Evolutionary conservation across 2,888 invertebrate genomes (phyloP), one percentile per base, ranked within the genome.

Genomic region (Stenolophus ochropezus): DNA sequence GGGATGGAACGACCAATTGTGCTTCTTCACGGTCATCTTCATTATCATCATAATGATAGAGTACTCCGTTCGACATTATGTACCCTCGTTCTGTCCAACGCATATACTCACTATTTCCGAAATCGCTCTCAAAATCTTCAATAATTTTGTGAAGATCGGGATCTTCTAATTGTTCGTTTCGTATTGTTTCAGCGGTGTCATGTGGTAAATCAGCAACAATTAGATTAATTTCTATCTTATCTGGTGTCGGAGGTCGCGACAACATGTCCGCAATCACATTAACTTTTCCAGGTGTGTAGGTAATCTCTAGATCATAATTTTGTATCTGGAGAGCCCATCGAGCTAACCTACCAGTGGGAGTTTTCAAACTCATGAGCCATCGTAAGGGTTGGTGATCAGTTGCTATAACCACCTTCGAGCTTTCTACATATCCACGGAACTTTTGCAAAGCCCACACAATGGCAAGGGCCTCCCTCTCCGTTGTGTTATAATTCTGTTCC

Each of bases 11-110:
- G 2, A 71, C 42, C 14, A 42, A 25, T 11, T 71, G 42, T 16
- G 14, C 33, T 71, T 71, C 42, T 71, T 71, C 71, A 2, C 5
- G 14, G 6, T 71, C 71, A 1, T 21, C 3, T 27, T 42, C 42
- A 20, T 27, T 25, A 42, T 71, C 33, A 71, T 71, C 33, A 71
- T 71, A 71, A 16, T 71, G 42, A 71, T 71, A 71, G 4, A 71
- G 18, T n/a, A 71, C 42, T 1, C 69, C 69, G 23, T 69, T 69
- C 3, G n/a, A 11, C 69, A 69, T 69, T 8, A 69, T 27, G 14
- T 69, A 69, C 0, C 69, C 27, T 69, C 69, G 6, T 2, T 69
- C 69, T 4, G 69, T 69, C 69, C 69, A 69, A 8, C 27, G 8
- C 4, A 69, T 3, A 23, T 5, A 42, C 4, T 71, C 16, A 27